Conservation (phyloP, 2,888 invertebrate genomes). For the Diogma glabrata region DNA sequence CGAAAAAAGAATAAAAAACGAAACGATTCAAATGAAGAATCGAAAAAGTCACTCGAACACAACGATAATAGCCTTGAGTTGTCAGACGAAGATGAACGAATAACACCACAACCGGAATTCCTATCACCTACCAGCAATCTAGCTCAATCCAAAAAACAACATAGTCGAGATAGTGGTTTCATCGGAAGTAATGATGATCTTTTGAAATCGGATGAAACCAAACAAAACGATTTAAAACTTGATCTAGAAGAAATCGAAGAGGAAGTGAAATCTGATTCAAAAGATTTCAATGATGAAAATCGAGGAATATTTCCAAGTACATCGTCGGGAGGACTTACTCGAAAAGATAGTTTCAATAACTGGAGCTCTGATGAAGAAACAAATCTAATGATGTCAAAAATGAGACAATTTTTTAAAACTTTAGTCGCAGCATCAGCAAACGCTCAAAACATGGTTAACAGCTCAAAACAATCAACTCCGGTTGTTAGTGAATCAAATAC, state of each 20-base stretch:
- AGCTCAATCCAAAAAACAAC: constrained; percentile 60
- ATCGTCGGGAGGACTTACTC: constrained; percentile 44
- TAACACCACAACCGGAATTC: constrained; percentile 57
- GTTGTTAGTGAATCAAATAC: constrained; percentile 27
- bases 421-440: constrained; percentile 59
- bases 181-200: constrained; percentile 81
- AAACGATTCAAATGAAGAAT: constrained; percentile 31
- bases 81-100: constrained; percentile 50
- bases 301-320: neutral
- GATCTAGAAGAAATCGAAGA: constrained; percentile 48
- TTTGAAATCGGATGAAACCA: constrained; percentile 32
- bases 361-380: constrained; percentile 93
- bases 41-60: constrained; percentile 48
- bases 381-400: constrained; percentile 89
- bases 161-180: constrained; percentile 79
- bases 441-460: constrained; percentile 32
- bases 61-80: constrained; percentile 48
- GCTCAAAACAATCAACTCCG: constrained; percentile 36
- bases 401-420: constrained; percentile 85
- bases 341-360: constrained; percentile 86
- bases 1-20: constrained; percentile 70
- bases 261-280: constrained; percentile 44
- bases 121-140: constrained; percentile 42
- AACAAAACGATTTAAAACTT: constrained; percentile 38
- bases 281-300: constrained; percentile 29